Conservation (phyloP, 92 coral and sea anemone species). For the Epizoanthus scotinus region DNA sequence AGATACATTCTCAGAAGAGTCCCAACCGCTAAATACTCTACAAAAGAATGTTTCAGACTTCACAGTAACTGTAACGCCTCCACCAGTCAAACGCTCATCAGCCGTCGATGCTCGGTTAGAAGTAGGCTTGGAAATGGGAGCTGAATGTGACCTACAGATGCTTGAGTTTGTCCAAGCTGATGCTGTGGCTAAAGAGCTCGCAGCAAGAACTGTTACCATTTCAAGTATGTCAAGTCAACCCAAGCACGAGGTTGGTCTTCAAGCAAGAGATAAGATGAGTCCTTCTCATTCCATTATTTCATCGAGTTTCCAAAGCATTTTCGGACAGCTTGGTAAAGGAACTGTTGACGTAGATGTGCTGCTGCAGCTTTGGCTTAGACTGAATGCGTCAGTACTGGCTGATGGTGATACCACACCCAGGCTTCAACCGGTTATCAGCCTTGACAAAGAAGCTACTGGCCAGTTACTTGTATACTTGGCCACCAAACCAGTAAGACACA, state of each 20-base stretch:
- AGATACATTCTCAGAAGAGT: slow-evolving; percentile 24
- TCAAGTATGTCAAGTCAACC: slow-evolving; percentile 18
- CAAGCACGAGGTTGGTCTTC: slow-evolving; percentile 11
- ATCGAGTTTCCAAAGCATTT: slow-evolving; percentile 24
- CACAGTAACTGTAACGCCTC: slow-evolving; percentile 39
- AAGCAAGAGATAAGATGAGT: not conserved
- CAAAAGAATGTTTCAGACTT: slow-evolving; percentile 14
- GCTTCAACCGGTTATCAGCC: slow-evolving; percentile 37
- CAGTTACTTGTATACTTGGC: slow-evolving; percentile 23
- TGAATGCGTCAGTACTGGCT: slow-evolving; percentile 45
- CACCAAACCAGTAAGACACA: slow-evolving; percentile 37
- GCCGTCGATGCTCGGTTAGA: slow-evolving; percentile 92
- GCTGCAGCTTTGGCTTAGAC: slow-evolving; percentile 39
- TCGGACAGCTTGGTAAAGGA: slow-evolving; percentile 23
- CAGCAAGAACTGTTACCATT: slow-evolving; percentile 11
- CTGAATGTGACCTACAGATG: slow-evolving; percentile 86
- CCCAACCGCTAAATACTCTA: slow-evolving; percentile 10
- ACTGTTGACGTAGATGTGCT: slow-evolving; percentile 12
- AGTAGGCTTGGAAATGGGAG: slow-evolving; percentile 93
- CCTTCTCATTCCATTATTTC: not conserved
- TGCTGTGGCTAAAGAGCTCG: slow-evolving; percentile 67
- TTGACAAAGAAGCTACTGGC: slow-evolving; percentile 40
- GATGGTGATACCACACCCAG: slow-evolving; percentile 11
- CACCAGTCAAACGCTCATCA: slow-evolving; percentile 73
- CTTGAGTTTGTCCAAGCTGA: slow-evolving; percentile 70